Conservation (phyloP, 2,113 vertebrate genomes). For the Cynocephalus volans region DNA sequence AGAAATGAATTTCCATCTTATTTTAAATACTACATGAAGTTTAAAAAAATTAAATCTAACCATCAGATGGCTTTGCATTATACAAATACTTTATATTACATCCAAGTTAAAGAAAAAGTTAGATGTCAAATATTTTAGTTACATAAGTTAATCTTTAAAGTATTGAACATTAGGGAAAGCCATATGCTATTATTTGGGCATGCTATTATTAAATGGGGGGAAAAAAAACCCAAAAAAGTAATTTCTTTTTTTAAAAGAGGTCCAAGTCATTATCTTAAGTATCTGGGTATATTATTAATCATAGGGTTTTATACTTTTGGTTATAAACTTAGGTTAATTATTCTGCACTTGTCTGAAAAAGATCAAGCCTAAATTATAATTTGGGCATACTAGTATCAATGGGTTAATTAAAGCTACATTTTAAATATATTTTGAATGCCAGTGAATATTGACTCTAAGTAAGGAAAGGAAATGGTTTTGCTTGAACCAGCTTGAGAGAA, state of each 20-base stretch:
- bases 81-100: constrained; percentile 35
- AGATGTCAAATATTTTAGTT: constrained; percentile 30
- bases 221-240: background rate
- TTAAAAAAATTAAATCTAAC: constrained; percentile 44
- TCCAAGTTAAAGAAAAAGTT: constrained; percentile 50
- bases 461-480: background rate
- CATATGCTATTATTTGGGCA: constrained; percentile 28
- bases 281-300: constrained; percentile 43
- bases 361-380: constrained; percentile 30
- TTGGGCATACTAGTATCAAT: constrained; percentile 8
- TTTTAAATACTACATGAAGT: constrained; percentile 43
- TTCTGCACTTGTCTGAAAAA: constrained; percentile 46
- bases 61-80: constrained; percentile 67
- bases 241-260: constrained; percentile 62
- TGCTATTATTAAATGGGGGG: background rate
- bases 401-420: constrained; percentile 59
- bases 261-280: constrained; percentile 55
- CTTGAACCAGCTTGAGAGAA: constrained; percentile 46
- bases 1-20: constrained; percentile 29
- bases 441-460: background rate
- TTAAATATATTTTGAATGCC: constrained; percentile 59
- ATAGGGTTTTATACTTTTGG: background rate
- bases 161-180: constrained; percentile 52
- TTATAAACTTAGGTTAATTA: constrained; percentile 50
- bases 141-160: constrained; percentile 54